phyloP scores from a whole-genome alignment of 2,113 vertebrate genomes.

The Ailurus styani region DNA sequence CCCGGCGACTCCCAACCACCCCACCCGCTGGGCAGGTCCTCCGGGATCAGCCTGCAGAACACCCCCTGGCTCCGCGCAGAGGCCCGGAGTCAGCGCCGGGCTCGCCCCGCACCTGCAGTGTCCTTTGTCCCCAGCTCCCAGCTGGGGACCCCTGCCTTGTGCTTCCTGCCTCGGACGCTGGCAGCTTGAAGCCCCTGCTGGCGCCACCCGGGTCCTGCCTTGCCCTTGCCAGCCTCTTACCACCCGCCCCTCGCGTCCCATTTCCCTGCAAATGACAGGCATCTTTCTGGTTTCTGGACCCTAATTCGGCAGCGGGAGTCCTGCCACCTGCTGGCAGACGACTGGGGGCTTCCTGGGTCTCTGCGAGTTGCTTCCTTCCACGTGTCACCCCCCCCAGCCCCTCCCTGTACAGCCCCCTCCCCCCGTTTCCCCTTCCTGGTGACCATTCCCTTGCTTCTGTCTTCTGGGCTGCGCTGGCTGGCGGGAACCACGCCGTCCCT shows the following conservation, averaged over 20 bases:
- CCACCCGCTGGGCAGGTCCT: neutral
- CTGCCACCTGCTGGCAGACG: neutral
- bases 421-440: fast-evolving
- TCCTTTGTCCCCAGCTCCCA: neutral
- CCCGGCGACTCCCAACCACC: fast-evolving
- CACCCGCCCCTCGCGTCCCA: fast-evolving
- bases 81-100: fast-evolving
- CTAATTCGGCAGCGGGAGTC: too few species aligned
- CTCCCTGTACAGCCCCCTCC: fast-evolving
- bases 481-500: fast-evolving
- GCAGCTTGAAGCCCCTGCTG: fast-evolving
- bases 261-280: neutral
- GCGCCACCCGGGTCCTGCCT: fast-evolving
- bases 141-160: too few species aligned
- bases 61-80: too few species aligned
- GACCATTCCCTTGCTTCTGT: neutral
- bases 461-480: too few species aligned
- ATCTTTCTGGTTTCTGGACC: neutral
- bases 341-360: neutral
- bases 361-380: fast-evolving
- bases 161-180: fast-evolving
- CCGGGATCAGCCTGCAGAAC: fast-evolving
- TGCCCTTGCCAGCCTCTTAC: neutral
- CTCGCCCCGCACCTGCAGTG: fast-evolving
- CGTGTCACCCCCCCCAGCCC: neutral